Evolutionary conservation across 2,797 vertebrate species (phyloP), one percentile per base, ranked within the genome.

Genomic region (Phylloscopus collybita): DNA sequence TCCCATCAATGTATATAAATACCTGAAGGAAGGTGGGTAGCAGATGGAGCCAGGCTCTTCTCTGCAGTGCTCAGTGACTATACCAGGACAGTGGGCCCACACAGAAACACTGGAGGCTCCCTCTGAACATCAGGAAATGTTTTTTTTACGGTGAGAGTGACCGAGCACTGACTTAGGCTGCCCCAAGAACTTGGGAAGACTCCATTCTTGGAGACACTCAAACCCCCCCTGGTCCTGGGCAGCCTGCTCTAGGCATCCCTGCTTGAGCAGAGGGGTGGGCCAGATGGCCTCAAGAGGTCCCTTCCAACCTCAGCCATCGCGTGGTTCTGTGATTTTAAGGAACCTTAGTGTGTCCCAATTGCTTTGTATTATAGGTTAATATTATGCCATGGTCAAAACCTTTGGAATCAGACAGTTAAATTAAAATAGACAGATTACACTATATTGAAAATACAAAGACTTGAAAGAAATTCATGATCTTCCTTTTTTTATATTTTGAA

Each of bases 371-470:
- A 61, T 13, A 50, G 29, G 57, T 71, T 80, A 91, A 29, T 61
- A 60, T 42, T 75, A 64, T 54, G 42, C 18, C 47, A 30, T 30
- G 51, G 16, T 57, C 38, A 87, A 74, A 89, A 57, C 13, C 6
- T 84, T 36, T 61, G 59, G 69, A 60, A 86, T 40, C 7, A 60
- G 62, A 34, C 7, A 82, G 44, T 61, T 89, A 45, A 71, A 53
- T 75, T 62, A 65, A 70, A 85, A 91, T 36, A 61, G 6, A 80
- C 8, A 70, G 45, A 44, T 42, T 78, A 50, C 2, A 5, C 14
- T 74, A 25, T 50, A 74, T 61, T 78, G 57, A 90, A 93, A 92
- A 93, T 29, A 65, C 13, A 69, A 65, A 93, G 34, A 65, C 42
- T 19, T 75, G 27, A 42, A 50, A 79, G 19, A 81, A 80, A 84